Evolutionary conservation across 2,888 invertebrate genomes (phyloP).

Genomic region (Luperina nickerlii): DNA sequence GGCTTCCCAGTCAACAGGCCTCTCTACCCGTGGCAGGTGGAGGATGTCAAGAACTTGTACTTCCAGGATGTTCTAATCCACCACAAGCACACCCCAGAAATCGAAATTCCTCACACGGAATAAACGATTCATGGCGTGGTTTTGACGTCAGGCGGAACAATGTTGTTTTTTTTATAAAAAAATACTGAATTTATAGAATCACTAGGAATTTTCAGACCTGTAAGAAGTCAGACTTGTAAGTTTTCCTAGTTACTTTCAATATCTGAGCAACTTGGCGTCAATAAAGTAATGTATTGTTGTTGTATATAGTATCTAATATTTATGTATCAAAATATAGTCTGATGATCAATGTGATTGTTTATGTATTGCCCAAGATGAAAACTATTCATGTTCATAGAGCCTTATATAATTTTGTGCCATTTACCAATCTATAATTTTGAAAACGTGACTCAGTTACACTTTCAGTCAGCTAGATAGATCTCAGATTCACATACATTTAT

Average conservation of each 20-base stretch:
- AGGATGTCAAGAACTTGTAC: slow-evolving; percentile 85
- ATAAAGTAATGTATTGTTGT: slow-evolving; percentile 27
- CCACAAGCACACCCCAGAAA: slow-evolving; percentile 86
- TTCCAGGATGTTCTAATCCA: slow-evolving; percentile 88
- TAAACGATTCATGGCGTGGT: slow-evolving; percentile 38
- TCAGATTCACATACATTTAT: slow-evolving; percentile 42
- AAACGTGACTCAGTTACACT: slow-evolving; percentile 33
- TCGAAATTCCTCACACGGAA: slow-evolving; percentile 74
- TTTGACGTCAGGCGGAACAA: slow-evolving; percentile 22
- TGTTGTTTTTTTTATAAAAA: slow-evolving; percentile 4
- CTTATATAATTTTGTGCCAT: slow-evolving; percentile 3
- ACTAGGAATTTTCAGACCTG: not conserved
- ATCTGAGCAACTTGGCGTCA: slow-evolving; percentile 19
- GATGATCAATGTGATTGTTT: slow-evolving; percentile 25
- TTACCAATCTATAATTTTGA: slow-evolving; percentile 18
- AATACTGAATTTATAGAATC: not conserved
- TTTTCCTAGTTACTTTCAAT: not conserved
- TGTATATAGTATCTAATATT: slow-evolving; percentile 16
- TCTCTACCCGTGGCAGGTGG: slow-evolving; percentile 79
- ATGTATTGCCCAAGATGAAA: slow-evolving; percentile 36
- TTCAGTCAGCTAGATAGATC: slow-evolving; percentile 54
- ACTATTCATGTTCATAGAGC: slow-evolving; percentile 8
- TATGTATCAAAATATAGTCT: slow-evolving; percentile 37
- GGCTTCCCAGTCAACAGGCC: slow-evolving; percentile 91
- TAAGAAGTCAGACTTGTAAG: not conserved